Conservation (phyloP, 2,113 vertebrate genomes). For the Cairina moschata region DNA sequence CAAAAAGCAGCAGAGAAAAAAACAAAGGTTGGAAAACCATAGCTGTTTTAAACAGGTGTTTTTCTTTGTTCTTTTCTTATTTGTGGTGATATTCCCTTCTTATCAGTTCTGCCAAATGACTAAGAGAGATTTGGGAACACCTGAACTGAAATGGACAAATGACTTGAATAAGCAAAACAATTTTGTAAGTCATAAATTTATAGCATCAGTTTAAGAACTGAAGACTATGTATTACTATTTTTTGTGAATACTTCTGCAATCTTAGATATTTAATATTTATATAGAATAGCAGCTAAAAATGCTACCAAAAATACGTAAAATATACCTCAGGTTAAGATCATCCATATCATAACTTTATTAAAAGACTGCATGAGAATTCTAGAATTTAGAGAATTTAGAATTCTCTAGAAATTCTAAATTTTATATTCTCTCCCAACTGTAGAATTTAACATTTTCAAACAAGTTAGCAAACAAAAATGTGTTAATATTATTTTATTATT, state of each 20-base stretch:
- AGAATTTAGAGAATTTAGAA: too few relatives aligned
- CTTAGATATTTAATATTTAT: neutral
- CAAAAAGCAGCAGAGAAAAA: neutral
- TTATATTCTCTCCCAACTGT: neutral
- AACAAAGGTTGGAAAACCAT: neutral
- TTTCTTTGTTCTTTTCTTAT: neutral
- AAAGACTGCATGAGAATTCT: neutral
- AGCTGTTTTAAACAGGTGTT: neutral
- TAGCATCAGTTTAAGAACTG: neutral
- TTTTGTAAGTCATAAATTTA: neutral
- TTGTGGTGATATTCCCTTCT: neutral
- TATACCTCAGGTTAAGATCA: neutral
- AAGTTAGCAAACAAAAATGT: neutral
- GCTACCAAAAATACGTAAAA: neutral
- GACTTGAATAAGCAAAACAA: neutral
- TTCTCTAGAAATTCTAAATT: neutral
- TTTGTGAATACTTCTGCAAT: neutral
- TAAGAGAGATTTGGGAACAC: neutral
- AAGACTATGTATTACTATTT: neutral
- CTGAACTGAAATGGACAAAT: neutral
- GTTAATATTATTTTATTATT: neutral
- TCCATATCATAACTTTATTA: neutral
- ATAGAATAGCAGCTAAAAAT: neutral
- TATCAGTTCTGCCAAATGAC: neutral
- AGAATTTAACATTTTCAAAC: neutral